Base-by-base conservation (phyloP, 2,888 invertebrate species). In the Nemotelus pantherinus region DNA sequence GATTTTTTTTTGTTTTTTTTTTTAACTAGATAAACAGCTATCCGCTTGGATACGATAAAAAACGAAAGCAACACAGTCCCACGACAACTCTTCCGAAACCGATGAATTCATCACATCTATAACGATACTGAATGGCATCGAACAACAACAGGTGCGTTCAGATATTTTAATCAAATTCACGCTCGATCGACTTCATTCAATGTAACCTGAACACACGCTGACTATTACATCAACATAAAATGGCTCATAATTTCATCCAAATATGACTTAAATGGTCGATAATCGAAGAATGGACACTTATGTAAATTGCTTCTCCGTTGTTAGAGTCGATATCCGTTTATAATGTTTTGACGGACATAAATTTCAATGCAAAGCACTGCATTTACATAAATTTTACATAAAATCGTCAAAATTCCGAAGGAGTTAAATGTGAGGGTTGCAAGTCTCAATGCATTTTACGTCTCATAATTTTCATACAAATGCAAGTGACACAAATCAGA, bases 221-320 rank as follows among this genome's bases (percentile, higher is more conserved):
- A 43, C 60, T 70, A 78, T 78, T 48, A 70, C 76, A 75, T 60
- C 78, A 78, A 76, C 78, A 71, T 55, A 76, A 76, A 76, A 58
- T 76, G 63, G 71, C 64, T 58, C 64, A 78, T 76, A 78, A 76
- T 78, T 76, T 78, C 25, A 70, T 77, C 53, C 43, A 77, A 77
- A 77, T 77, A 77, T 77, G 77, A 77, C 77, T 45, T 48, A 71
- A 77, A 77, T 77, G 70, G 77, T 41, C 70, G 47, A 77, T 77
- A 77, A 77, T 63, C 55, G 77, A 63, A 77, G 60, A 70, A 77
- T 77, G 64, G 44, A 53, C 64, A 60, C 70, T 77, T 77, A 60
- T 10, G 45, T 72, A 72, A 47, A 72, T 60, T 45, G 47, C 47
- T 25, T 25, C 25, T 9, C 39, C 45, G 57, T 45, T 60, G 60